These are phyloP conservation scores for Lamellibrachia luymesi DNA, from an alignment of 1,140 invertebrate genomes.

Conservation along the genomic window DNA sequence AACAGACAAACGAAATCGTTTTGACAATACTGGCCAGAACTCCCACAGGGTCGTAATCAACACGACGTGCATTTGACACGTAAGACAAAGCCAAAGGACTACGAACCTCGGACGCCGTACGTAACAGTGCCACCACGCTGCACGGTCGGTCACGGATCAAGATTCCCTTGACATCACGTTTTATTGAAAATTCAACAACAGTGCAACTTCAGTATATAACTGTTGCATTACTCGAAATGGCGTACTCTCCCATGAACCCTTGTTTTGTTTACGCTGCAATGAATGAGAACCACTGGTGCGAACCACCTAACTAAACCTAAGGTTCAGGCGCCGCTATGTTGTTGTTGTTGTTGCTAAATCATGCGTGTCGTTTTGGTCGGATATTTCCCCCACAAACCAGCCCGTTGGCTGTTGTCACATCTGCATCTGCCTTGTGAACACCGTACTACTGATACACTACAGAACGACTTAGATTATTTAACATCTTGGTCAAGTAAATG, in stretches of 20 bases:
- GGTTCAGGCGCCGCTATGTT: not conserved
- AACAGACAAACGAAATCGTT: too few species aligned
- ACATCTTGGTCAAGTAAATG: too few species aligned
- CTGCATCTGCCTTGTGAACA: not conserved
- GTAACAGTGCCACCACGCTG: not conserved
- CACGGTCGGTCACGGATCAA: not conserved
- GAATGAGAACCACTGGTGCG: not conserved
- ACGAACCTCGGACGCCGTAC: not conserved
- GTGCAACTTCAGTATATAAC: not conserved
- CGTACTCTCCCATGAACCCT: not conserved
- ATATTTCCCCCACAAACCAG: not conserved
- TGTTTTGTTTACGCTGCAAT: not conserved
- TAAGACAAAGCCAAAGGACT: not conserved
- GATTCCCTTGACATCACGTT: not conserved
- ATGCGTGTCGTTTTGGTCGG: not conserved
- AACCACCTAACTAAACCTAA: not conserved
- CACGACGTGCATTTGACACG: not conserved
- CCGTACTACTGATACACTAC: too few species aligned
- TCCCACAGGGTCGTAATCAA: not conserved
- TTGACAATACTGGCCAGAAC: too few species aligned
- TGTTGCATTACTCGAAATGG: not conserved
- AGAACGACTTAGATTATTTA: too few species aligned
- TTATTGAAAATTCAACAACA: not conserved
- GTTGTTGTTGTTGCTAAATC: not conserved
- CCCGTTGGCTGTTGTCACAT: not conserved